These are phyloP conservation scores for Nomada flava DNA, from an alignment of 2,888 invertebrate species.

Conservation along the genomic window DNA sequence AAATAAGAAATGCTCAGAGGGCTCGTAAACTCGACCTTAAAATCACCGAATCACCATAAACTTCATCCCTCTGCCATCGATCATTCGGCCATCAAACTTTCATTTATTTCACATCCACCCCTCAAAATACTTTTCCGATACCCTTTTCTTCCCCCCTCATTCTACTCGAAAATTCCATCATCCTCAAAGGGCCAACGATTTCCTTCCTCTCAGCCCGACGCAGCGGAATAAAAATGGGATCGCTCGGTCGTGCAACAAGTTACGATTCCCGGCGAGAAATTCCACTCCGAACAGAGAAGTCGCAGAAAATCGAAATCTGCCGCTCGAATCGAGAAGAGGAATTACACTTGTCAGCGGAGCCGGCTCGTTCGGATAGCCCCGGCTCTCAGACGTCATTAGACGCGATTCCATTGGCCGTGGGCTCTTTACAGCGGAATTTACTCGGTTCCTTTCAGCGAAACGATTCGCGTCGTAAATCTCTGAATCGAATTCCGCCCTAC, in stretches of 20 bases:
- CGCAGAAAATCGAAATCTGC: slow-evolving; percentile 36
- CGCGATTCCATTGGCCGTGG: slow-evolving; percentile 57
- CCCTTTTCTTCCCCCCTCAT: background rate
- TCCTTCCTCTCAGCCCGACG: background rate
- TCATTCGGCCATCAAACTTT: background rate
- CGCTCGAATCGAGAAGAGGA: slow-evolving; percentile 26
- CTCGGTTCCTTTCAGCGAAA: slow-evolving; percentile 53
- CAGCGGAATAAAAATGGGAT: slow-evolving; percentile 8
- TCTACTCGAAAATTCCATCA: background rate
- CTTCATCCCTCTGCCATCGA: background rate
- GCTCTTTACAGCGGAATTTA: slow-evolving; percentile 34
- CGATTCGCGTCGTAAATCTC: slow-evolving; percentile 69
- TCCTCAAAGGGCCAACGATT: background rate
- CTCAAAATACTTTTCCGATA: too few relatives aligned
- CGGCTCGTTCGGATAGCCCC: slow-evolving; percentile 27
- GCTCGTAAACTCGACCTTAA: background rate
- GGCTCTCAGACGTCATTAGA: slow-evolving; percentile 60
- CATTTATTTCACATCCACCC: background rate
- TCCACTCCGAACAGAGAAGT: slow-evolving; percentile 16
- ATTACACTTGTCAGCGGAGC: slow-evolving; percentile 52
- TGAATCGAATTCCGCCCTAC: slow-evolving; percentile 66
- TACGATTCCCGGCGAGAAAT: slow-evolving; percentile 1
- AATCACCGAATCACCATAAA: background rate
- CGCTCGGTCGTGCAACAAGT: slow-evolving; percentile 45
- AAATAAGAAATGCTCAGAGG: too few relatives aligned